A percentile compares a stretch with the other conserved stretches of the same genome.
Conservation (phyloP, 2,888 invertebrate species). For the Poecilus cupreus region DNA sequence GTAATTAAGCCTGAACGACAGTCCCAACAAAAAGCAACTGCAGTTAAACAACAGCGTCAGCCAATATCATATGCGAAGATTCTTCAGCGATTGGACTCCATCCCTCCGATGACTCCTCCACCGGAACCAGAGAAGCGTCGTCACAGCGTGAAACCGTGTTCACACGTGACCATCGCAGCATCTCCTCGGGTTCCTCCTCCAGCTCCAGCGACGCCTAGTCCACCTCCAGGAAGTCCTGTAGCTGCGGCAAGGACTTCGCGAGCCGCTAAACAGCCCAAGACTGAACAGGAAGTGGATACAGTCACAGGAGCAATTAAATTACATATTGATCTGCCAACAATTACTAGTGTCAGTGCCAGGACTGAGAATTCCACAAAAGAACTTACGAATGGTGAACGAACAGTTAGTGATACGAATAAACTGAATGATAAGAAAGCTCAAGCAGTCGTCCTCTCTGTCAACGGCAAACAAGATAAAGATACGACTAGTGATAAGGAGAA, state of each 20-base stretch:
- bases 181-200: slow-evolving; percentile 67
- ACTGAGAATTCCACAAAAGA: slow-evolving; percentile 7
- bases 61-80: slow-evolving; percentile 64
- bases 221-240: slow-evolving; percentile 69
- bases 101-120: not conserved
- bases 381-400: not conserved
- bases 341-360: slow-evolving; percentile 21
- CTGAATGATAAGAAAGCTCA: slow-evolving; percentile 1
- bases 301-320: slow-evolving; percentile 63
- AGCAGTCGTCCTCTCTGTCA: not conserved
- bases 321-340: slow-evolving; percentile 60
- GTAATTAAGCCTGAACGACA: not conserved
- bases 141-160: slow-evolving; percentile 70
- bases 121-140: slow-evolving; percentile 28
- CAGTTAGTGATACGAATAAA: slow-evolving; percentile 11
- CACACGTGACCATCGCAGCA: slow-evolving; percentile 70
- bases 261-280: slow-evolving; percentile 28
- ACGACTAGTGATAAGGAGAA: slow-evolving; percentile 58
- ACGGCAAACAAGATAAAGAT: slow-evolving; percentile 47
- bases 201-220: slow-evolving; percentile 59
- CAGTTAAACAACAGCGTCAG: slow-evolving; percentile 39
- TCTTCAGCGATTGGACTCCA: slow-evolving; percentile 60
- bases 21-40: too few relatives aligned
- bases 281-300: slow-evolving; percentile 59
- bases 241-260: slow-evolving; percentile 13